Base-by-base conservation (phyloP, 2,888 invertebrate genomes). In the Tetanocera ferruginea region DNA sequence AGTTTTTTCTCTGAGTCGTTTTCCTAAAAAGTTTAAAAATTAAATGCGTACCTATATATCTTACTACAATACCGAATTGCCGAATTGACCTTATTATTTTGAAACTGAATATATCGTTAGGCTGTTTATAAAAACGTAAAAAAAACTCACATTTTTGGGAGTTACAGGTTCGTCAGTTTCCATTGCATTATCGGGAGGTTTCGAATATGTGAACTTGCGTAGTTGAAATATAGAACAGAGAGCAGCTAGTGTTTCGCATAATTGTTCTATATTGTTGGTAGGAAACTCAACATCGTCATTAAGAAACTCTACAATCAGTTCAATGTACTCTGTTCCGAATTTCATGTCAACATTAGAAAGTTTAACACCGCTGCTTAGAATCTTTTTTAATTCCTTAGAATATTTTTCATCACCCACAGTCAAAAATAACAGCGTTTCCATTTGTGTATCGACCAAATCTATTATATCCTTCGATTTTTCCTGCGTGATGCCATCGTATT, bases 201-300 rank as follows among this genome's bases (percentile, higher is more conserved):
- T 57, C 34, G 34, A 11, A n/a, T 67, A 34, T 14, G 85, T 83
- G 77, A 87, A 89, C 60, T 89, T 87, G 5, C 85, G 84, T 43
- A 89, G 75, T 80, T 90, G 90, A 73, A 90, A 90, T 78, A 89
- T 90, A 80, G 94, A 93, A 19, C 94, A 95, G 70, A 96, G 93
- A 0, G 95, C 94, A 3, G 94, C 95, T 19, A 96, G 88, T 0
- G 95, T 93, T 89, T 95, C 94, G 85, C 95, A 95, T 52, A 95
- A 90, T 9, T 93, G 90, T 28, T 91, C 86, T 0, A 88, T 85
- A 78, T 90, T 88, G 6, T 84, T 84, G 0, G 85, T 81, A 0
- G 89, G 87, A 83, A 88, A 89, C 11, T 83, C 84, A 14, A 87
- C 85, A 71, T 88, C 85, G 72, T 89, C 89, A 0, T 88, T 89